phyloP scores from a whole-genome alignment of 2,888 invertebrate genomes.

The Cyrtodaria siliqua region DNA sequence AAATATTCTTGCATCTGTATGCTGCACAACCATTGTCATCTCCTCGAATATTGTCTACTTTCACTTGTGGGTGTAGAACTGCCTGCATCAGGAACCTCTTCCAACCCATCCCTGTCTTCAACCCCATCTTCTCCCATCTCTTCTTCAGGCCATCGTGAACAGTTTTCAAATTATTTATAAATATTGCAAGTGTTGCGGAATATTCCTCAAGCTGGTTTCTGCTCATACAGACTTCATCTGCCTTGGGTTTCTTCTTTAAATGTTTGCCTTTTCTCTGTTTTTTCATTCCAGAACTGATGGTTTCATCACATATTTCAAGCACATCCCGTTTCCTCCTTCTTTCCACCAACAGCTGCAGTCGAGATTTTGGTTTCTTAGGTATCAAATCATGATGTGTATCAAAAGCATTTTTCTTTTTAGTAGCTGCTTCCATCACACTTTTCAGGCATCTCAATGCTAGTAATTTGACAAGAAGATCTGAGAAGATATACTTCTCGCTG shows the following conservation, averaged over 20 bases:
- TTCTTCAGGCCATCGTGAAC: slow-evolving; percentile 25
- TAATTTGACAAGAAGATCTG: slow-evolving; percentile 33
- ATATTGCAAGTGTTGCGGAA: too few relatives aligned
- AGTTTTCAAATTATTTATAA: slow-evolving; percentile 8
- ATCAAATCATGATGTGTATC: slow-evolving; percentile 26
- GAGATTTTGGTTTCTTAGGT: slow-evolving; percentile 45
- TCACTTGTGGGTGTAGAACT: slow-evolving; percentile 26
- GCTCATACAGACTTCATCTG: not conserved
- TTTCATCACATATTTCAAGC: not conserved
- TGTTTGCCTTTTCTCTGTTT: not conserved
- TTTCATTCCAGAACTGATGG: too few relatives aligned
- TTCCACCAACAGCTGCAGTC: slow-evolving; percentile 43
- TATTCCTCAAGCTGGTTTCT: slow-evolving; percentile 1
- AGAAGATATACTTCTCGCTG: slow-evolving; percentile 21
- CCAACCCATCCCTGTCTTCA: slow-evolving; percentile 15
- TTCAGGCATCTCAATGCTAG: slow-evolving; percentile 21
- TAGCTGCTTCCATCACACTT: slow-evolving; percentile 5
- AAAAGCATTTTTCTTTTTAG: slow-evolving; percentile 32
- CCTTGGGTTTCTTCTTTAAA: slow-evolving; percentile 9
- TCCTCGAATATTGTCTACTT: not conserved
- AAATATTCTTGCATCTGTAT: slow-evolving; percentile 39
- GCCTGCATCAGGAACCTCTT: slow-evolving; percentile 31
- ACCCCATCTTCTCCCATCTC: slow-evolving; percentile 28
- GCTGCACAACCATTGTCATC: not conserved
- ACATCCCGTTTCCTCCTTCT: slow-evolving; percentile 15